These are phyloP conservation scores for Oeneis ivallda DNA, from an alignment of 2,888 invertebrate species.

Conservation along the genomic window DNA sequence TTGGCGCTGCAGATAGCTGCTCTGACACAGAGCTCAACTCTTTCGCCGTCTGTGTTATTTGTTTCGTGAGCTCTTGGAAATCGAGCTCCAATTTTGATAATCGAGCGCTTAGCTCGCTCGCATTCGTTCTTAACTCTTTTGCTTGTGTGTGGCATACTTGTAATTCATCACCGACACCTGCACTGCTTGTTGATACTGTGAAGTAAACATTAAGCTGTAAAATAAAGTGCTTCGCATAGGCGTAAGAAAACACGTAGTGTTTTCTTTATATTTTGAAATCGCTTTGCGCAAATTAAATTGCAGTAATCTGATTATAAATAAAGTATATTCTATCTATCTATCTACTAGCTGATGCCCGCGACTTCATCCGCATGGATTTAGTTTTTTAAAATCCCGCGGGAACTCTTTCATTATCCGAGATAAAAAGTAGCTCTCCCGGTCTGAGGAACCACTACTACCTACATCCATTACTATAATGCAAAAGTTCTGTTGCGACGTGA, in stretches of 20 bases:
- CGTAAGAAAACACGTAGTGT: not conserved
- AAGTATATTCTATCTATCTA: too few relatives aligned
- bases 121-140: slow-evolving; percentile 85
- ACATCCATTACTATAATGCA: too few relatives aligned
- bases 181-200: slow-evolving; percentile 85
- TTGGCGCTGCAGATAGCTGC: slow-evolving; percentile 81
- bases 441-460: too few relatives aligned
- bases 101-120: slow-evolving; percentile 82
- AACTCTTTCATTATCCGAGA: too few relatives aligned
- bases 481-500: too few relatives aligned
- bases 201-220: not conserved
- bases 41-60: slow-evolving; percentile 67
- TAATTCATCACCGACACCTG: slow-evolving; percentile 85
- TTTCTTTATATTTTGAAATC: not conserved
- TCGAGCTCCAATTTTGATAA: slow-evolving; percentile 81
- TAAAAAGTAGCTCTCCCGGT: too few relatives aligned
- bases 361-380: too few relatives aligned
- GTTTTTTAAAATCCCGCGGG: too few relatives aligned
- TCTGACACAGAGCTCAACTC: slow-evolving; percentile 80
- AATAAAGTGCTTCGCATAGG: not conserved
- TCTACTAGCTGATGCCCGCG: too few relatives aligned
- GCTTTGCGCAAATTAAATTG: too few relatives aligned
- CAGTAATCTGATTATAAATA: too few relatives aligned
- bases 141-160: slow-evolving; percentile 87
- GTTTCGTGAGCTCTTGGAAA: slow-evolving; percentile 65